Conservation (phyloP, 2,113 vertebrate genomes). For the Cisticola juncidis region DNA sequence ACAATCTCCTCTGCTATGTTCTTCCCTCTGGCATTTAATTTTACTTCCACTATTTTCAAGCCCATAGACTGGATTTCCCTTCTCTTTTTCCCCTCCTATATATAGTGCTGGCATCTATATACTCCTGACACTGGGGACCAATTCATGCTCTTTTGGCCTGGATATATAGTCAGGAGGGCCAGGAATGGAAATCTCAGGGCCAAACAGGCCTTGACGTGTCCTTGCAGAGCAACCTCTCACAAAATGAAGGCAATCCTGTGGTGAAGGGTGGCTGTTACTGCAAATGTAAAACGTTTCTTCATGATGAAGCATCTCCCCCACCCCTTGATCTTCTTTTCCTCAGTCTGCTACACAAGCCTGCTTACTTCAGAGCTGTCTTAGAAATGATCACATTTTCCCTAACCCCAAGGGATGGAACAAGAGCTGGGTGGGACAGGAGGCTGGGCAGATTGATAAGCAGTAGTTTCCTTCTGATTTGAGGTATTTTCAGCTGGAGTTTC, state of each 20-base stretch:
- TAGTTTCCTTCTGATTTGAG: neutral
- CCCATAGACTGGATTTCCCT: neutral
- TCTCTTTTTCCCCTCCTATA: neutral
- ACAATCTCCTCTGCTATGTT: neutral
- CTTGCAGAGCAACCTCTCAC: neutral
- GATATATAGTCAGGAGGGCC: neutral
- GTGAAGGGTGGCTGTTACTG: neutral
- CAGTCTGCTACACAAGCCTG: neutral
- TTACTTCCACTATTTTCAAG: neutral
- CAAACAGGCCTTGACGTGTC: neutral
- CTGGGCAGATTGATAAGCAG: neutral
- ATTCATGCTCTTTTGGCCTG: neutral
- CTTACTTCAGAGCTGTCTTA: neutral
- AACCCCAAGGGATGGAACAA: neutral
- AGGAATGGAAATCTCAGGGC: neutral
- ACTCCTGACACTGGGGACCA: neutral
- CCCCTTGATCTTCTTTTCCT: neutral
- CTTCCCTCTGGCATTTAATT: neutral
- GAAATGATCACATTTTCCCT: neutral
- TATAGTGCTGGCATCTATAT: neutral
- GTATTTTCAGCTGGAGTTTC: neutral
- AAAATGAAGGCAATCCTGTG: neutral
- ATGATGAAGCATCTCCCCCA: neutral
- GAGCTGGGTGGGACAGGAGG: neutral
- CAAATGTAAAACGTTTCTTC: neutral